These are phyloP conservation scores for Agrochola lota DNA, from an alignment of 2,888 invertebrate species.

Conservation along the genomic window DNA sequence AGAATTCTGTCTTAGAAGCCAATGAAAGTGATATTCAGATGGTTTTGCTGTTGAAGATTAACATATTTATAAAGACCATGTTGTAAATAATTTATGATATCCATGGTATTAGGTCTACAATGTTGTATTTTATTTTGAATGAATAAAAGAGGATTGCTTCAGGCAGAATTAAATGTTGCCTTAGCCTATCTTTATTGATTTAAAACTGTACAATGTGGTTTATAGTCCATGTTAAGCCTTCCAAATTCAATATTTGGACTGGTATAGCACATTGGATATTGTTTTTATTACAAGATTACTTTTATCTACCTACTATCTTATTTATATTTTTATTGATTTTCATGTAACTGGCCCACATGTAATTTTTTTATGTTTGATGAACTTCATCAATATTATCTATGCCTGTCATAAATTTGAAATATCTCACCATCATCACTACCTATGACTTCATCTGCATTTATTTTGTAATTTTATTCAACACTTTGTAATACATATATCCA, in stretches of 20 bases:
- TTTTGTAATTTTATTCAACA: too few relatives aligned
- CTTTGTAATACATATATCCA: too few relatives aligned
- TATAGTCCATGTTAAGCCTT: not conserved
- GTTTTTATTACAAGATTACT: constrained; percentile 39
- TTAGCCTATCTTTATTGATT: not conserved
- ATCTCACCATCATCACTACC: too few relatives aligned
- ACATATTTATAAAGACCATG: constrained; percentile 51
- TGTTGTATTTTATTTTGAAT: constrained; percentile 5
- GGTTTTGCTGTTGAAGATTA: constrained; percentile 25
- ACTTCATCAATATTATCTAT: not conserved
- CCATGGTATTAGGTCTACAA: constrained; percentile 14
- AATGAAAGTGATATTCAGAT: constrained; percentile 57
- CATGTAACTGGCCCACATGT: not conserved
- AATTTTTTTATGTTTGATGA: not conserved
- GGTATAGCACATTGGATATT: not conserved
- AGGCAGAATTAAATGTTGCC: constrained; percentile 24
- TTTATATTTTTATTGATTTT: constrained; percentile 27
- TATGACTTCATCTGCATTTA: too few relatives aligned
- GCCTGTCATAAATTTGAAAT: too few relatives aligned
- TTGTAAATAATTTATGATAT: constrained; percentile 52
- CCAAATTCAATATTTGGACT: constrained; percentile 18
- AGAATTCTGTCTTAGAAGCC: constrained; percentile 11
- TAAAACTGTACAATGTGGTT: constrained; percentile 20
- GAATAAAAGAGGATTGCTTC: constrained; percentile 12
- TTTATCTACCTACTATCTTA: constrained; percentile 33